phyloP scores from a whole-genome alignment of 2,888 invertebrate species.

The Eupithecia dodoneata region DNA sequence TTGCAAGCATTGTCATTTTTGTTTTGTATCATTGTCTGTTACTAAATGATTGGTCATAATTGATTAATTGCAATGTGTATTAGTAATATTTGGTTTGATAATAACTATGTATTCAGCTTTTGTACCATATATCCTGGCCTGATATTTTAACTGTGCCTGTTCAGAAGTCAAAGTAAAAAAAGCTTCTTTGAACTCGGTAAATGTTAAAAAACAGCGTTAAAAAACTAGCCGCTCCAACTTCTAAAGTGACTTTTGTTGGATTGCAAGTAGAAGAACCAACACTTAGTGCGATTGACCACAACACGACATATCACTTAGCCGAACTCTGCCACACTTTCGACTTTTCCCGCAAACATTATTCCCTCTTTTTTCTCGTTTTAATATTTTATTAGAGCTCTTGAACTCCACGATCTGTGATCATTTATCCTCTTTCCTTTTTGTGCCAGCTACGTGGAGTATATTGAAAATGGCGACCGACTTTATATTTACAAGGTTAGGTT shows the following conservation, averaged over 20 bases:
- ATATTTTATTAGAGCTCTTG: constrained; percentile 52
- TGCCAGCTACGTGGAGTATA: constrained; percentile 33
- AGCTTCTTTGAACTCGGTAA: no score
- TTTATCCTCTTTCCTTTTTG: constrained; percentile 35
- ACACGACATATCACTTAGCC: constrained; percentile 80
- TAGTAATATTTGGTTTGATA: neutral
- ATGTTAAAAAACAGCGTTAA: neutral
- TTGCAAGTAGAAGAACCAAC: constrained; percentile 58
- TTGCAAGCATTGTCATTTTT: constrained; percentile 4
- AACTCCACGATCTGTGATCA: constrained; percentile 28
- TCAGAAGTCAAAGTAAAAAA: neutral
- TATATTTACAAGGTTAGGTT: constrained; percentile 20
- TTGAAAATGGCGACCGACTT: constrained; percentile 37
- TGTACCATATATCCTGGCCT: neutral
- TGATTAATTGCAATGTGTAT: neutral
- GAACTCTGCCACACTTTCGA: constrained; percentile 61
- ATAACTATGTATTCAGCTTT: neutral
- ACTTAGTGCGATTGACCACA: constrained; percentile 72
- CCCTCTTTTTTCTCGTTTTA: constrained; percentile 46
- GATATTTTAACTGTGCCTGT: neutral
- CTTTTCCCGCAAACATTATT: constrained; percentile 52
- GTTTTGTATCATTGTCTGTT: neutral
- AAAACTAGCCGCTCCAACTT: constrained; percentile 37
- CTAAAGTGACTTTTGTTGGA: constrained; percentile 59
- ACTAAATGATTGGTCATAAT: neutral